Percentiles rank a stretch among this genome's conserved stretches.
phyloP scores from a whole-genome alignment of 2,888 invertebrate genomes.

The Lypha dubia region DNA sequence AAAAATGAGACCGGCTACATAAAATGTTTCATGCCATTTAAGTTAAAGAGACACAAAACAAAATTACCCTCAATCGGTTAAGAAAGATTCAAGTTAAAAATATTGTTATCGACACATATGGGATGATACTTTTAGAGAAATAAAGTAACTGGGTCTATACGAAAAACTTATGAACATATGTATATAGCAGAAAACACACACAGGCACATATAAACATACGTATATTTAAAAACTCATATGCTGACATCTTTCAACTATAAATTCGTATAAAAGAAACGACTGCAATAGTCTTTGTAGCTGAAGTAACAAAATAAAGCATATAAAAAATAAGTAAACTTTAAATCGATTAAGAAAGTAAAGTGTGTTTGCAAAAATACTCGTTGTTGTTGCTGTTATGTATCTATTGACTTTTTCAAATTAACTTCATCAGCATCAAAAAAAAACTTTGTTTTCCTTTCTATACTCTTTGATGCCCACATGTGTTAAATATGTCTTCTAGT shows the following conservation, averaged over 20 bases:
- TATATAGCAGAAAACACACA: too few relatives aligned
- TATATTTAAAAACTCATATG: neutral
- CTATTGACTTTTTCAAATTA: constrained; percentile 67
- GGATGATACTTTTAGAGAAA: constrained; percentile 38
- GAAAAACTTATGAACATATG: too few relatives aligned
- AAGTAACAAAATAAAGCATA: constrained; percentile 15
- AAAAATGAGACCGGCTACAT: neutral
- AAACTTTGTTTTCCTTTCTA: constrained; percentile 9
- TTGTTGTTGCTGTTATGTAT: constrained; percentile 16
- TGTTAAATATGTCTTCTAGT: neutral
- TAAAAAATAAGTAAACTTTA: constrained; percentile 33
- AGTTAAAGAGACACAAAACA: neutral
- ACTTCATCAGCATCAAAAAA: constrained; percentile 64
- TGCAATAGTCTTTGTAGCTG: constrained; percentile 25
- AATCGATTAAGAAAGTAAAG: constrained; percentile 60
- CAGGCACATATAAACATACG: neutral
- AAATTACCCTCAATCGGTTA: constrained; percentile 35
- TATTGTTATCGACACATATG: constrained; percentile 60
- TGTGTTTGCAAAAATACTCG: neutral
- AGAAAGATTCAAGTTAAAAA: constrained; percentile 53
- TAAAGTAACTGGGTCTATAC: constrained; percentile 35
- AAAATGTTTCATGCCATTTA: constrained; percentile 24
- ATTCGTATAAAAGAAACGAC: constrained; percentile 5
- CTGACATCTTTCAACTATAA: constrained; percentile 9
- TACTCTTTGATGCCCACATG: neutral